A percentile compares a stretch with the other conserved stretches of the same genome.
Conservation (phyloP, 1,140 invertebrate genomes). For the Drosophila eugracilis region DNA sequence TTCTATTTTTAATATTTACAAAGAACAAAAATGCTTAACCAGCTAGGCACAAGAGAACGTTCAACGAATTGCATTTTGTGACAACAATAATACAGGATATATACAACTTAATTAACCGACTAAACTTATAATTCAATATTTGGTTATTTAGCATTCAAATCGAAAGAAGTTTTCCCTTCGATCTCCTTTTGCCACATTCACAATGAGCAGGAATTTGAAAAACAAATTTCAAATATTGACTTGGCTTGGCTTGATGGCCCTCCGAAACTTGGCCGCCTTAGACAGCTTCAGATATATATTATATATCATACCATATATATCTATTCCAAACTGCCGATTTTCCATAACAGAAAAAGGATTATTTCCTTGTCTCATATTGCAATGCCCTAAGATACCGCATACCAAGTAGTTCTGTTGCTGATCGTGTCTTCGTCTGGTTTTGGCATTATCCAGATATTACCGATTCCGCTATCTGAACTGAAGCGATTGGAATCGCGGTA, state of each 20-base stretch:
- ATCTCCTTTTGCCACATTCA: not conserved
- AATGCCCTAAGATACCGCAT: slow-evolving; percentile 51
- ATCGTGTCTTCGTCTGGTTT: slow-evolving; percentile 67
- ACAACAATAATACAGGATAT: slow-evolving; percentile 44
- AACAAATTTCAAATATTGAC: slow-evolving; percentile 19
- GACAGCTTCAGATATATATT: not conserved
- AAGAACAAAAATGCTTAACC: slow-evolving; percentile 20
- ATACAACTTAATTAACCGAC: slow-evolving; percentile 24
- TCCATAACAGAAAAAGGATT: not conserved
- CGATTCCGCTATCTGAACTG: slow-evolving; percentile 81
- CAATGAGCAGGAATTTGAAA: slow-evolving; percentile 20
- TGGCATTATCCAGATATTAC: slow-evolving; percentile 78
- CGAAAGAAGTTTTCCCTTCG: slow-evolving; percentile 14
- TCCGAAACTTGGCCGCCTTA: not conserved
- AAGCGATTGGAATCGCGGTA: slow-evolving; percentile 83
- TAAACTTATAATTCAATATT: slow-evolving; percentile 64
- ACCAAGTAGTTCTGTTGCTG: slow-evolving; percentile 76
- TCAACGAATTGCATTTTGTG: slow-evolving; percentile 39
- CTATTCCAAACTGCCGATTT: slow-evolving; percentile 1
- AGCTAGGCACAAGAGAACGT: slow-evolving; percentile 27
- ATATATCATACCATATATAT: not conserved
- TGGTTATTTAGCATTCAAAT: slow-evolving; percentile 69
- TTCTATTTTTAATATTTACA: not conserved
- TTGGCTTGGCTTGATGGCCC: slow-evolving; percentile 12
- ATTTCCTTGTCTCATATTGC: not conserved